phyloP scores from a whole-genome alignment of 2,888 invertebrate genomes.

The Cyclophora albipunctata region DNA sequence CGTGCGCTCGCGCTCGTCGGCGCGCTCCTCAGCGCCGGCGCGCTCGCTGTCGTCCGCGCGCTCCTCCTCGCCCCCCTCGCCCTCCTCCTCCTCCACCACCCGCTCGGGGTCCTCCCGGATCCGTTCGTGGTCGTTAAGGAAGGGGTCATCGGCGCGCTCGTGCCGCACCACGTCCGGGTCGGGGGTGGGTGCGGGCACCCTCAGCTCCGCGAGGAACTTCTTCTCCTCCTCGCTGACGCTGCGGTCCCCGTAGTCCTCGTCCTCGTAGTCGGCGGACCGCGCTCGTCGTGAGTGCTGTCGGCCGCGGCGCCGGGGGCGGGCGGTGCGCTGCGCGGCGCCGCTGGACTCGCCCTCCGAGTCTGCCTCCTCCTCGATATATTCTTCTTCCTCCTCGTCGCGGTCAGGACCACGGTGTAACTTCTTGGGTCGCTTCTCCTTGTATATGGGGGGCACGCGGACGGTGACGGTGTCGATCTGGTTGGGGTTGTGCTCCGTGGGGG shows the following conservation, averaged over 20 bases:
- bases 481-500: constrained; percentile 68
- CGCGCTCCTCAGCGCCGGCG: constrained; percentile 26
- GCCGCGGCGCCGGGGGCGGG: constrained; percentile 25
- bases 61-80: constrained; percentile 40
- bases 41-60: constrained; percentile 28
- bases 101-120: constrained; percentile 43
- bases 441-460: constrained; percentile 67
- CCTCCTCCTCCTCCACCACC: constrained; percentile 22
- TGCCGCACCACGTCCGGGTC: constrained; percentile 49
- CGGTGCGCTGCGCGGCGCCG: constrained; percentile 25
- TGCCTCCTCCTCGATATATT: constrained; percentile 5
- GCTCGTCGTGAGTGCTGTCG: constrained; percentile 45
- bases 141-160: constrained; percentile 35
- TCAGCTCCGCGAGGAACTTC: constrained; percentile 39
- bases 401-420: constrained; percentile 57
- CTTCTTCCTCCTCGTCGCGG: constrained; percentile 32
- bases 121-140: constrained; percentile 51
- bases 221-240: constrained; percentile 56
- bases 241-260: constrained; percentile 59
- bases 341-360: constrained; percentile 41
- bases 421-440: constrained; percentile 58
- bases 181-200: constrained; percentile 50
- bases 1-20: constrained; percentile 29
- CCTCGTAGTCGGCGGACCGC: constrained; percentile 36
- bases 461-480: constrained; percentile 69